Conservation (phyloP, 2,113 vertebrate species). For the Pelodiscus sinensis region DNA sequence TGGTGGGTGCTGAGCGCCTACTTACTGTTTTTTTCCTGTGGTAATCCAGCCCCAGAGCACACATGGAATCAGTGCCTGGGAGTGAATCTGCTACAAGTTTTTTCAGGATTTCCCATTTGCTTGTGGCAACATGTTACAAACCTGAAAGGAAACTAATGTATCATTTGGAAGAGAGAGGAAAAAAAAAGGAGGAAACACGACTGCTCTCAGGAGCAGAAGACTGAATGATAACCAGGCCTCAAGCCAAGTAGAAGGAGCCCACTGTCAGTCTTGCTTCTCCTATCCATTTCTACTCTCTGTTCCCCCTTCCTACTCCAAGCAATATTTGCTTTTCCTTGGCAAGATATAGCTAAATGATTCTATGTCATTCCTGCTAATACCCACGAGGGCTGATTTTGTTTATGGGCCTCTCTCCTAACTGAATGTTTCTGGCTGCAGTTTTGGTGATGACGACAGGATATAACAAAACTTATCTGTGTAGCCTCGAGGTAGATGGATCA, state of each 20-base stretch:
- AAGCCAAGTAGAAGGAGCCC: slow-evolving; percentile 11
- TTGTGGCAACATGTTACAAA: slow-evolving; percentile 8
- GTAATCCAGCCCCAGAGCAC: too few species aligned
- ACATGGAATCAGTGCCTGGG: not conserved
- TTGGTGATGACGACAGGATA: not conserved
- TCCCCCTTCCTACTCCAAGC: not conserved
- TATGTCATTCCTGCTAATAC: not conserved
- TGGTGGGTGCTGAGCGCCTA: too few species aligned
- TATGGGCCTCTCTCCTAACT: not conserved
- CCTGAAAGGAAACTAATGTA: not conserved
- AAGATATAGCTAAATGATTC: not conserved
- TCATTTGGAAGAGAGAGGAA: not conserved
- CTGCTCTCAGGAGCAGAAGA: slow-evolving; percentile 21
- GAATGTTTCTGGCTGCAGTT: not conserved
- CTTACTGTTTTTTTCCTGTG: too few species aligned
- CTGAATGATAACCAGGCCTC: not conserved
- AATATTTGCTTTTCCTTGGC: slow-evolving; percentile 43
- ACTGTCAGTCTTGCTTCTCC: slow-evolving; percentile 8
- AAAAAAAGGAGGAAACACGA: not conserved
- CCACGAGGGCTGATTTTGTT: not conserved
- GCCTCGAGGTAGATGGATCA: not conserved
- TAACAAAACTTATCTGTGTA: slow-evolving; percentile 4
- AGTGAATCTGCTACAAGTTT: not conserved
- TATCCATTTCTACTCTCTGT: not conserved
- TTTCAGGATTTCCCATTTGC: not conserved